phyloP scores from a whole-genome alignment of 2,113 vertebrate species.

The Salvelinus alpinus region DNA sequence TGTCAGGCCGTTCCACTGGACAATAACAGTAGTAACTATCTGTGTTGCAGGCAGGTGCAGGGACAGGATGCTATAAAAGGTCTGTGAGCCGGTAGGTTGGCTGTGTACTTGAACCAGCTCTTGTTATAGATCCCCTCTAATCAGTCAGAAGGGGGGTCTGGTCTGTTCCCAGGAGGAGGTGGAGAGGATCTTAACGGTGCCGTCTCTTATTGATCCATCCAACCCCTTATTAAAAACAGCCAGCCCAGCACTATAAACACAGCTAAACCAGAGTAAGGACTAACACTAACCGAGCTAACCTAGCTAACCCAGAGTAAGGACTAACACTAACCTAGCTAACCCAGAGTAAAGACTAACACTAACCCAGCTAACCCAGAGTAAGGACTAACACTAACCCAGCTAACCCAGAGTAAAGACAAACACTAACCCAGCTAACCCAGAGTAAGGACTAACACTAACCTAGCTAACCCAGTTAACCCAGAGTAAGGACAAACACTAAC shows the following conservation, averaged over 20 bases:
- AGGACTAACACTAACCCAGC: no score
- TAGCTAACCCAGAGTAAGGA: no score
- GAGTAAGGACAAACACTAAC: no score
- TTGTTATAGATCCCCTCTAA: conserved; percentile 51
- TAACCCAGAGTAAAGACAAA: no score
- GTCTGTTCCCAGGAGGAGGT: conserved; percentile 53
- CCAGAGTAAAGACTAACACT: no score
- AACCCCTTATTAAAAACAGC: conserved; percentile 65
- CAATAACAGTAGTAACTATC: conserved; percentile 33
- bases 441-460: no score
- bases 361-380: no score
- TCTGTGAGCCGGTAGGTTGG: conserved; percentile 26
- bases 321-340: no score
- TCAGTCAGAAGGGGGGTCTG: conserved; percentile 31
- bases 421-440: no score
- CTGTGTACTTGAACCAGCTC: conserved; percentile 60
- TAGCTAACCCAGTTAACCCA: no score
- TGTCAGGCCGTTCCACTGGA: conserved; percentile 41
- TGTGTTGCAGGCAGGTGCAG: conserved; percentile 40
- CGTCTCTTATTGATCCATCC: conserved; percentile 76
- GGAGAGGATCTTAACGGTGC: conserved; percentile 64
- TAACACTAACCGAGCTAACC: no score
- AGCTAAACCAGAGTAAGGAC: no score
- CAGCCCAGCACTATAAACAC: conserved; percentile 63
- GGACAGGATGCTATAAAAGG: conserved; percentile 50